These are phyloP conservation scores for Calonectris borealis DNA, from an alignment of 2,113 vertebrate species.

Conservation along the genomic window DNA sequence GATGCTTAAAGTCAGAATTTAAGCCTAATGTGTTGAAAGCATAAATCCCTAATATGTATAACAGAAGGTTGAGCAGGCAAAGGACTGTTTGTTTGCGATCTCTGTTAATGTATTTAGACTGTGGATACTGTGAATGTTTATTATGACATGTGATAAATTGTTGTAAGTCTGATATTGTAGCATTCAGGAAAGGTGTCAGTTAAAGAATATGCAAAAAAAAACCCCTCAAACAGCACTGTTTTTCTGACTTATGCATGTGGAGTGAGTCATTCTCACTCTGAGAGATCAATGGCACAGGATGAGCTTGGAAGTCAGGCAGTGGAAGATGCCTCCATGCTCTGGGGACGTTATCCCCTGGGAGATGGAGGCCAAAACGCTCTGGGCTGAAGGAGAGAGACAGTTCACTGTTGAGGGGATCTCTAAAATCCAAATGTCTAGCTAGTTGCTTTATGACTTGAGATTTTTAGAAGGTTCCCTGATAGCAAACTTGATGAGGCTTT, in stretches of 20 bases:
- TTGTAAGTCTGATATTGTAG: not conserved
- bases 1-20: not conserved
- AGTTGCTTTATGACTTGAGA: not conserved
- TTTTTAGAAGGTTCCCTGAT: not conserved
- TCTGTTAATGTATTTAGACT: not conserved
- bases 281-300: not conserved
- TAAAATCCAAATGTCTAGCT: not conserved
- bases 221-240: not conserved
- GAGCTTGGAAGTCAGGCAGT: not conserved
- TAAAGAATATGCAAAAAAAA: not conserved
- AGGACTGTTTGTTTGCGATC: not conserved
- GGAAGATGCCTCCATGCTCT: not conserved
- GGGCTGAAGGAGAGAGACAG: not conserved
- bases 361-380: not conserved
- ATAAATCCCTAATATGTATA: not conserved
- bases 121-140: not conserved
- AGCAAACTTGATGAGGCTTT: not conserved
- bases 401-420: not conserved
- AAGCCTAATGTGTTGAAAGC: not conserved
- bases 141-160: not conserved
- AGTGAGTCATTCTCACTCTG: not conserved
- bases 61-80: not conserved
- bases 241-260: not conserved
- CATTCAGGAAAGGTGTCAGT: not conserved
- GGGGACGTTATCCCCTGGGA: not conserved